phyloP scores from a whole-genome alignment of 1,140 invertebrate genomes.

The Leptopilina clavipes region DNA sequence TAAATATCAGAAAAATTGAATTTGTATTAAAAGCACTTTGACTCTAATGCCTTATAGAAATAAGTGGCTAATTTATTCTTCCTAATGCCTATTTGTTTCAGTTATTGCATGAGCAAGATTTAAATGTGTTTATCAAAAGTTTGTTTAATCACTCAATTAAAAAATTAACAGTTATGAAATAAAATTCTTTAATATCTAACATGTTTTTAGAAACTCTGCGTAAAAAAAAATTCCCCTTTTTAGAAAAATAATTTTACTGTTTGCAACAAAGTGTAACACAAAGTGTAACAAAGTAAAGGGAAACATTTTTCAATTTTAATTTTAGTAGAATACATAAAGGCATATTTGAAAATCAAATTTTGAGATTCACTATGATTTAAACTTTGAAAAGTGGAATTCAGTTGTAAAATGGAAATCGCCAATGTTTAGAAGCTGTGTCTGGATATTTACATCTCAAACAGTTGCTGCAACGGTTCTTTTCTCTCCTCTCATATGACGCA shows the following conservation, averaged over 20 bases:
- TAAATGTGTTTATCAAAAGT: too few species aligned
- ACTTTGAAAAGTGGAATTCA: constrained; percentile 19
- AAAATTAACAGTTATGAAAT: too few species aligned
- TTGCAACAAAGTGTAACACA: too few species aligned
- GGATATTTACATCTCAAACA: constrained; percentile 34
- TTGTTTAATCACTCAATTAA: too few species aligned
- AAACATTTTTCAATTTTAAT: not conserved
- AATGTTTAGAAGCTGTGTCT: constrained; percentile 29
- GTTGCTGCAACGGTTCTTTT: constrained; percentile 32
- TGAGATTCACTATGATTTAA: constrained; percentile 5
- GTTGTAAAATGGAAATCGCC: constrained; percentile 9
- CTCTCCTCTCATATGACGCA: constrained; percentile 27
- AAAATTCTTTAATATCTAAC: too few species aligned
- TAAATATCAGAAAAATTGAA: too few species aligned
- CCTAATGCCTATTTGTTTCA: too few species aligned
- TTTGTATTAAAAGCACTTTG: too few species aligned
- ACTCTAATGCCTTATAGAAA: too few species aligned
- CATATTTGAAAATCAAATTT: constrained; percentile 6
- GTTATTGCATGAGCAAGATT: too few species aligned
- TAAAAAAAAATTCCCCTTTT: constrained; percentile 52
- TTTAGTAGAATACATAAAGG: not conserved
- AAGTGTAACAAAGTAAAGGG: not conserved
- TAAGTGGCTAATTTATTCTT: too few species aligned
- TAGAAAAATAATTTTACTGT: not conserved
- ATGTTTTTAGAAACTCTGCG: too few species aligned